Evolutionary conservation across 1,140 invertebrate species (phyloP), one percentile per base, ranked within the genome.

Genomic region (Nasonia longicornis): DNA sequence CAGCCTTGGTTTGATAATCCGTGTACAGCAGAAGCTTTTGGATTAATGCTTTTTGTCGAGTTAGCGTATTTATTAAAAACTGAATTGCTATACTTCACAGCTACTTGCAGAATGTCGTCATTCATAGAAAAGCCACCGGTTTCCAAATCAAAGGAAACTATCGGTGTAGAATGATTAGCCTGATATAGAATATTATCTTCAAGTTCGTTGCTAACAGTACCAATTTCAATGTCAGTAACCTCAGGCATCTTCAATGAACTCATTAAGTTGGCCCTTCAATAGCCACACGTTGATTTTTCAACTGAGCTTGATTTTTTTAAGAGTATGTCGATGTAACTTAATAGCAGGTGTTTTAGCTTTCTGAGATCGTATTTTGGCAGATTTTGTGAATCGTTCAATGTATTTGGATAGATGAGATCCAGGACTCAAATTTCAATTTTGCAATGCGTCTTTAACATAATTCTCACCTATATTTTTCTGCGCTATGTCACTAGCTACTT

Each of bases 401-500:
- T 83, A 74, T 42, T 80, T 73, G 0, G 78, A 29, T 48, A 80
- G 42, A 74, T 73, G 20, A 2, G 78, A 80, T 66, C 82, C 82
- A 69, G 79, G 79, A 72, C 82, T 83, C 16, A 83, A 78, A 20
- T 67, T 76, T 4, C 10, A 48, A 63, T 77, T 77, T 14, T 72
- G 3, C 14, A 73, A n/a, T 16, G 66, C 48, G 14, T 83, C 31
- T 69, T 83, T 70, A n/a, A 81, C 26, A 35, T 83, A 83, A 67
- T 81, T 0, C n/a, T 83, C 76, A 6, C 82, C 76, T 14, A 4
- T 22, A 75, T 83, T 83, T 75, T 81, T 83, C 58, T 81, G 82
- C 6, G 48, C 74, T 45, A 83, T 74, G 8, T 67, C 63, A 64
- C 64, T 38, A 8, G 74, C 79, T 10, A 66, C 71, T 71, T 67